These are phyloP conservation scores for Varecia variegata DNA, from an alignment of 2,797 vertebrate species.

Conservation along the genomic window DNA sequence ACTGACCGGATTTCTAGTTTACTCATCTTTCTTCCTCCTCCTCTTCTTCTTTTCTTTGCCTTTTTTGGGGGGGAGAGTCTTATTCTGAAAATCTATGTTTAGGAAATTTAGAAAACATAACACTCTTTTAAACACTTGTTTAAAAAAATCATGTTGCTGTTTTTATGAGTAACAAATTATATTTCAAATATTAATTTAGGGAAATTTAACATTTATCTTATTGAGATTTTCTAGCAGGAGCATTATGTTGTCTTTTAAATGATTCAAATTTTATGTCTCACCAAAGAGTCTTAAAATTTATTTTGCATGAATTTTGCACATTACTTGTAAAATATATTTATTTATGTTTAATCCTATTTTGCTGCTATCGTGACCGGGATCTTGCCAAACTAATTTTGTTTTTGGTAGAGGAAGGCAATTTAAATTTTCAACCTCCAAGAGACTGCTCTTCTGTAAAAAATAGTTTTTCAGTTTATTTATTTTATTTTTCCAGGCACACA, in stretches of 20 bases:
- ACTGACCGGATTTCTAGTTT: neutral
- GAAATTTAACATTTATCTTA: neutral
- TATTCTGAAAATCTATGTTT: neutral
- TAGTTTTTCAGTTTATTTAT: neutral
- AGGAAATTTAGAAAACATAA: neutral
- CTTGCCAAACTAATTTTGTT: neutral
- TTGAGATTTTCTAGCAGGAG: neutral
- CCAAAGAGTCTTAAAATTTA: neutral
- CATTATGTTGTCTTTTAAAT: neutral
- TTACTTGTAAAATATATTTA: neutral
- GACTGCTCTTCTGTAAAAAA: neutral
- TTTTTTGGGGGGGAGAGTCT: neutral
- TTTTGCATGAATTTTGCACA: neutral
- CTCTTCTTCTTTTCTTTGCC: neutral
- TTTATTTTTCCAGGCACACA: neutral
- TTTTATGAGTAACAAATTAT: neutral
- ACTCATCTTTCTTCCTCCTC: neutral
- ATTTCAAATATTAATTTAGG: constrained; percentile 16
- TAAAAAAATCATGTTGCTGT: neutral
- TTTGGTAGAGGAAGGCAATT: neutral
- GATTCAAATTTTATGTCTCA: constrained; percentile 16
- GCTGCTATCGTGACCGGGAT: neutral
- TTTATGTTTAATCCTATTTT: neutral
- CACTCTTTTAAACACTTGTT: neutral
- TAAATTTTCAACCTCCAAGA: neutral